phyloP scores from a whole-genome alignment of 2,113 vertebrate species.

The Hyla sarda region DNA sequence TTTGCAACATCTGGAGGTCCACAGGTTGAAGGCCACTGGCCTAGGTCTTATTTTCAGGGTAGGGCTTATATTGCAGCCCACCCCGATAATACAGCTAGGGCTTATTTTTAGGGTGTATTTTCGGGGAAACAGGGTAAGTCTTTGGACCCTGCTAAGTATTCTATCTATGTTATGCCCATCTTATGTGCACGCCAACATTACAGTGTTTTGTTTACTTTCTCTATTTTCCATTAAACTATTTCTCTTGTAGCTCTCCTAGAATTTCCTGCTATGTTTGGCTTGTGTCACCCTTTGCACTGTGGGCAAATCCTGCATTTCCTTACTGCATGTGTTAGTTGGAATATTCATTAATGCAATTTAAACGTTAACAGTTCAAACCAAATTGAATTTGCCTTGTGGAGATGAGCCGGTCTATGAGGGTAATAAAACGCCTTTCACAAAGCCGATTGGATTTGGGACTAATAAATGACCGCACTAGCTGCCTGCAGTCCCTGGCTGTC shows the following conservation, averaged over 20 bases:
- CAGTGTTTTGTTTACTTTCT: neutral
- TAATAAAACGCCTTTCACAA: conserved; percentile 51
- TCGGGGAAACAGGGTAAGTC: too few relatives aligned
- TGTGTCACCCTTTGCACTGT: conserved; percentile 22
- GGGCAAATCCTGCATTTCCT: conserved; percentile 50
- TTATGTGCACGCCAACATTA: neutral
- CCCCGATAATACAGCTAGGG: too few relatives aligned
- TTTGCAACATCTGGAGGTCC: too few relatives aligned
- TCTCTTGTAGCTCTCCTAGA: neutral
- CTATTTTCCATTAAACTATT: neutral
- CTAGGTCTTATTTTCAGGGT: too few relatives aligned
- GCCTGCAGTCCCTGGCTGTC: conserved; percentile 51
- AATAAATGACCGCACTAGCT: conserved; percentile 55
- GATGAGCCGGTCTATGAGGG: conserved; percentile 48
- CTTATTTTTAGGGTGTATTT: too few relatives aligned
- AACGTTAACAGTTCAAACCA: conserved; percentile 52
- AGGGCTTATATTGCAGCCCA: too few relatives aligned
- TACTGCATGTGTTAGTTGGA: conserved; percentile 46
- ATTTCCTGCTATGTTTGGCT: conserved; percentile 31
- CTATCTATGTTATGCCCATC: neutral
- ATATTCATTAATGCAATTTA: conserved; percentile 59
- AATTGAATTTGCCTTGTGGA: conserved; percentile 50
- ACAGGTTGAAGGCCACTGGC: too few relatives aligned
- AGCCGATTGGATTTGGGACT: conserved; percentile 56
- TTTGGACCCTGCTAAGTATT: too few relatives aligned